Conservation (phyloP, 2,113 vertebrate species). For the Sylvietta virens region DNA sequence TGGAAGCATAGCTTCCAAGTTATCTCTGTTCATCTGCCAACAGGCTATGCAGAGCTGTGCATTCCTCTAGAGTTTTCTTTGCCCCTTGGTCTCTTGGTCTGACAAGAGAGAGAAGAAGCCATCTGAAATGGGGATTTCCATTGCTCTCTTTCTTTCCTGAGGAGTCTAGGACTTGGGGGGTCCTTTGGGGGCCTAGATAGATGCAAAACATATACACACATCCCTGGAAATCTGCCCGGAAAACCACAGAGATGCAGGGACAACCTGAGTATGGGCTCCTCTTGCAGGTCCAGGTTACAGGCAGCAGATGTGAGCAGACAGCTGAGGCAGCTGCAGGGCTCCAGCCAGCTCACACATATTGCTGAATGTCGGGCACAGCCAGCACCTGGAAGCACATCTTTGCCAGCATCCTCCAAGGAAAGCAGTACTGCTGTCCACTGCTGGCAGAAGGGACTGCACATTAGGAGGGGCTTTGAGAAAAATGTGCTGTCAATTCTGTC, state of each 20-base stretch:
- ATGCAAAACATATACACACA: fast-evolving
- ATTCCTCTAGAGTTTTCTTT: background rate
- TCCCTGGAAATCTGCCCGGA: background rate
- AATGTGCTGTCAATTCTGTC: background rate
- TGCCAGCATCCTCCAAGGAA: background rate
- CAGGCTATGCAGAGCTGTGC: fast-evolving
- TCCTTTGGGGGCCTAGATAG: background rate
- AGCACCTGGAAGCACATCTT: background rate
- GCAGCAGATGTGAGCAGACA: background rate
- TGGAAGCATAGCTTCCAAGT: background rate
- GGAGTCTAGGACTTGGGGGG: background rate
- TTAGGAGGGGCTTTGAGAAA: background rate
- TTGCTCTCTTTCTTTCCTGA: background rate
- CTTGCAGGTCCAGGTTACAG: fast-evolving
- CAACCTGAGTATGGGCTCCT: background rate
- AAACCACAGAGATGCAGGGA: background rate
- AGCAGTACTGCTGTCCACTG: background rate
- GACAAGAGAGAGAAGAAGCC: background rate
- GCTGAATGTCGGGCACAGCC: fast-evolving
- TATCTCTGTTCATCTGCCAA: background rate
- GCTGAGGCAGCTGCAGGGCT: background rate
- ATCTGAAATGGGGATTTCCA: background rate
- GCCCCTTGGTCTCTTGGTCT: background rate
- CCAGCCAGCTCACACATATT: background rate
- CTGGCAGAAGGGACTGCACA: background rate